phyloP scores from a whole-genome alignment of 2,113 vertebrate species.

The Xiphorhynchus elegans region DNA sequence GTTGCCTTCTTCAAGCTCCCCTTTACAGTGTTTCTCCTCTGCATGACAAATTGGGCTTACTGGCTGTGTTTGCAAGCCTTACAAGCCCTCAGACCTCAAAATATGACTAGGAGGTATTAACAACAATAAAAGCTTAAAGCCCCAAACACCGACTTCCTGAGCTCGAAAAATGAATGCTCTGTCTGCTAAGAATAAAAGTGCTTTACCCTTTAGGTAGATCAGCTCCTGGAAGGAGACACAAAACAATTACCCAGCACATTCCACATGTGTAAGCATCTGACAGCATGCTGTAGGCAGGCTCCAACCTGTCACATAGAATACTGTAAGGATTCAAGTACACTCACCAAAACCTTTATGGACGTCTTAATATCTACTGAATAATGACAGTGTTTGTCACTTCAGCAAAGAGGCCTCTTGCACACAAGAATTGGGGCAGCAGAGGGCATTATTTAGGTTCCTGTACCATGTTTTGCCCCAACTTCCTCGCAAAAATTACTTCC shows the following conservation, averaged over 20 bases:
- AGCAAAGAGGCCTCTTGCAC: not conserved
- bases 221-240: not conserved
- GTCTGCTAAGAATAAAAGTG: not conserved
- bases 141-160: not conserved
- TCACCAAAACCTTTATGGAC: not conserved
- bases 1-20: not conserved
- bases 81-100: not conserved
- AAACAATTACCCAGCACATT: not conserved
- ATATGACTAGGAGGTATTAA: not conserved
- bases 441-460: not conserved
- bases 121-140: not conserved
- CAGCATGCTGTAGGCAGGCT: not conserved
- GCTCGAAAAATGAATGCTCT: not conserved
- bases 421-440: not conserved
- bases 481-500: not conserved
- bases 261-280: constrained; percentile 16
- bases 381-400: not conserved
- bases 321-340: not conserved
- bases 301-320: not conserved
- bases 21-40: not conserved
- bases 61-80: not conserved
- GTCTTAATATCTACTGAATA: not conserved
- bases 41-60: not conserved
- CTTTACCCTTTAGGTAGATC: constrained; percentile 10
- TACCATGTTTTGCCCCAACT: fast-evolving